A percentile compares a stretch with the other conserved stretches of the same genome.
phyloP scores from a whole-genome alignment of 2,113 vertebrate genomes.

The Cisticola juncidis region DNA sequence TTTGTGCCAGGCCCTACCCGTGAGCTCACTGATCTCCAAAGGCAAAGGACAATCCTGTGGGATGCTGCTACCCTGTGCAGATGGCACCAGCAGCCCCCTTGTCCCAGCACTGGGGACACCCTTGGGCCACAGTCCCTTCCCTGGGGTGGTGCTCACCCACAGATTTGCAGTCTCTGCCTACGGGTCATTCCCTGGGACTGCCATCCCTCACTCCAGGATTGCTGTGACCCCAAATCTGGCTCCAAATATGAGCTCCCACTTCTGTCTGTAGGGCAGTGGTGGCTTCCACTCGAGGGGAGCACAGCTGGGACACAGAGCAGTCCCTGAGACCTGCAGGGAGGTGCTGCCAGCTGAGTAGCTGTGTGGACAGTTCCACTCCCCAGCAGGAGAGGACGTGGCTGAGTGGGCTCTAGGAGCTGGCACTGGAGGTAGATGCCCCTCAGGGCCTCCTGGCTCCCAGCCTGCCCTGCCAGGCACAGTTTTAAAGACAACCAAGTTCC shows the following conservation, averaged over 20 bases:
- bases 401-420: neutral
- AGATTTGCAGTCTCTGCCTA: neutral
- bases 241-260: neutral
- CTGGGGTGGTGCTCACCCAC: neutral
- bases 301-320: neutral
- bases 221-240: neutral
- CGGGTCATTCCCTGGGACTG: neutral
- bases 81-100: rapidly evolving
- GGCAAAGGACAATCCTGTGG: neutral
- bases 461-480: neutral
- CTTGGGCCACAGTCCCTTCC: neutral
- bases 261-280: neutral
- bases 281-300: neutral
- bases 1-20: neutral
- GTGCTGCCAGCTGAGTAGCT: constrained; percentile 39
- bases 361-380: neutral
- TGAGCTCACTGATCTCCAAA: neutral
- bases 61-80: neutral
- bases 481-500: constrained; percentile 2
- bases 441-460: neutral
- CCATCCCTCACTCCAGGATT: neutral
- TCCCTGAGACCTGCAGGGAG: neutral
- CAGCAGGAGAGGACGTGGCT: neutral
- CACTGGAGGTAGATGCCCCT: neutral
- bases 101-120: neutral